Evolutionary conservation across 2,888 invertebrate genomes (phyloP).

Genomic region (Drosophila lacicola): DNA sequence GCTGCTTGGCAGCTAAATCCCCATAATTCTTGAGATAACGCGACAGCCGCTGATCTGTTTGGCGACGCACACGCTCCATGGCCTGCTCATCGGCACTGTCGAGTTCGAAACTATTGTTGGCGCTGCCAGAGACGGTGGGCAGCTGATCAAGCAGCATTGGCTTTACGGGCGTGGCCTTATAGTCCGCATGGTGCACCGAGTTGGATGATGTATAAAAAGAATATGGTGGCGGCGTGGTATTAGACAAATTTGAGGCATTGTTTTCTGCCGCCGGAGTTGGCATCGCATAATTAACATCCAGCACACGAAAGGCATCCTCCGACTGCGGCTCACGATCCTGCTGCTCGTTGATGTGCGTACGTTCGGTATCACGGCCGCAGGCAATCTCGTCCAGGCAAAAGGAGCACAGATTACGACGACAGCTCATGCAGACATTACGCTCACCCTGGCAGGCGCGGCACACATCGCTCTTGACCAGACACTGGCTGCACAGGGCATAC

Average conservation of each 20-base stretch:
- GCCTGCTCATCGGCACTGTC: slow-evolving; percentile 72
- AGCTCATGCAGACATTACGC: slow-evolving; percentile 82
- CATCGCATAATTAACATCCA: slow-evolving; percentile 57
- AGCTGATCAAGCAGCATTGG: slow-evolving; percentile 55
- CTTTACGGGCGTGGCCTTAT: slow-evolving; percentile 63
- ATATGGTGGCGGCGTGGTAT: slow-evolving; percentile 55
- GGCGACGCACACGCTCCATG: slow-evolving; percentile 75
- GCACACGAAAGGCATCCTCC: slow-evolving; percentile 61
- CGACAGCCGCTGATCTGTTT: slow-evolving; percentile 78
- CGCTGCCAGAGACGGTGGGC: slow-evolving; percentile 56
- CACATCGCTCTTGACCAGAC: slow-evolving; percentile 73
- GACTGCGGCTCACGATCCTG: slow-evolving; percentile 18
- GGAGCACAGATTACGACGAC: slow-evolving; percentile 80
- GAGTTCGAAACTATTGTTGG: slow-evolving; percentile 66
- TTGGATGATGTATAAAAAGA: slow-evolving; percentile 80
- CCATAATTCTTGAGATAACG: slow-evolving; percentile 84
- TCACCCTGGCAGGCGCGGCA: slow-evolving; percentile 81
- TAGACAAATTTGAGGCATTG: slow-evolving; percentile 24
- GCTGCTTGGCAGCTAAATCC: slow-evolving; percentile 71
- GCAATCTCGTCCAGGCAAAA: slow-evolving; percentile 82
- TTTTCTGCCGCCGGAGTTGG: slow-evolving; percentile 28
- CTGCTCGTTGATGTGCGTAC: slow-evolving; percentile 71
- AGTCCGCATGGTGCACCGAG: slow-evolving; percentile 80
- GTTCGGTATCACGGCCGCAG: slow-evolving; percentile 72
- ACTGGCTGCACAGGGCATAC: slow-evolving; percentile 78